Percentiles rank a stretch among this genome's conserved stretches.
These are phyloP conservation scores for Diaprepes abbreviatus DNA, from an alignment of 2,888 invertebrate genomes.

Conservation along the genomic window DNA sequence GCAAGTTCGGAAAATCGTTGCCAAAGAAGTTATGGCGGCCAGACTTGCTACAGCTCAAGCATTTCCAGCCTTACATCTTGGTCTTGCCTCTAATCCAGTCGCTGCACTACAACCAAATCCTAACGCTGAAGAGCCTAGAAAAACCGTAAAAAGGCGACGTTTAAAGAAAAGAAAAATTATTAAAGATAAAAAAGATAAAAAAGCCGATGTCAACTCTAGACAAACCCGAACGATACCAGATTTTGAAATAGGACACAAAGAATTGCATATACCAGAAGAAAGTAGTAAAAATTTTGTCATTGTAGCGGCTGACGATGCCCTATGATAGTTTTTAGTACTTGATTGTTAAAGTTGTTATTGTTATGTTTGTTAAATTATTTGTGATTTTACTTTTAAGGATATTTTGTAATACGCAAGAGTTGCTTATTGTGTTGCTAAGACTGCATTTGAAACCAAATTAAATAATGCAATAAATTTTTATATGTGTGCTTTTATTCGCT, in stretches of 20 bases:
- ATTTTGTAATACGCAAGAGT: background rate
- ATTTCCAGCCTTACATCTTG: background rate
- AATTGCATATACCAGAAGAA: conserved; percentile 28
- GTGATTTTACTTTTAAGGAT: conserved; percentile 42
- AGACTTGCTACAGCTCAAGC: background rate
- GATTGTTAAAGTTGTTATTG: conserved; percentile 14
- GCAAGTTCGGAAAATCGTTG: conserved; percentile 4
- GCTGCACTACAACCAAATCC: background rate
- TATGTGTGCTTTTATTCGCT: background rate
- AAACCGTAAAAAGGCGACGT: conserved; percentile 28
- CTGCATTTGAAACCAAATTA: conserved; percentile 30
- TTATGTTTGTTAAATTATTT: conserved; percentile 26
- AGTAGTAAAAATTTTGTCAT: conserved; percentile 43
- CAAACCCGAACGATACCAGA: background rate
- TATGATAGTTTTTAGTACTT: conserved; percentile 12
- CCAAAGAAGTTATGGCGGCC: background rate
- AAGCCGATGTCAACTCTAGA: conserved; percentile 10
- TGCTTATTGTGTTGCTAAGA: conserved; percentile 29
- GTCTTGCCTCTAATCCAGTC: background rate
- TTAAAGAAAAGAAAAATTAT: conserved; percentile 37
- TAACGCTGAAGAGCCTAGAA: conserved; percentile 1
- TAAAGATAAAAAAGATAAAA: conserved; percentile 22
- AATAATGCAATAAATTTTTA: background rate
- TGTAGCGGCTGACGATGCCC: conserved; percentile 40
- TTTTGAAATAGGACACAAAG: background rate